These are phyloP conservation scores for Gortyna flavago DNA, from an alignment of 2,888 invertebrate species.

Conservation along the genomic window DNA sequence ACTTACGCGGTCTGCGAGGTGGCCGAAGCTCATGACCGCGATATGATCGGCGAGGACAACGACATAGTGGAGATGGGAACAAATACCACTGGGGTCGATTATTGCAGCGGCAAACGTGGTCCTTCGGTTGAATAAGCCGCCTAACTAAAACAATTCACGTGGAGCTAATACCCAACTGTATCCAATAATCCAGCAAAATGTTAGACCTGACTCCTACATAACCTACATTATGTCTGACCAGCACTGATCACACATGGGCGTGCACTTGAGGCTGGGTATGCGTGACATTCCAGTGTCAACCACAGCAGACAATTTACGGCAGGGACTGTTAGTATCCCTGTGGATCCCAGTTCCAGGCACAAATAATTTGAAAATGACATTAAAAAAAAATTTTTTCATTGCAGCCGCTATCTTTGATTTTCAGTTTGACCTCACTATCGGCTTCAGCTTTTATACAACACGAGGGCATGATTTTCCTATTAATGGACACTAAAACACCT, in stretches of 20 bases:
- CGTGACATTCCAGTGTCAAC: conserved; percentile 22
- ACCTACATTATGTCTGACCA: conserved; percentile 28
- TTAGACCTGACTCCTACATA: conserved; percentile 6
- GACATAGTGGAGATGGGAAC: not conserved
- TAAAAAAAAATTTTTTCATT: too few species aligned
- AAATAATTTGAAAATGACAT: too few species aligned
- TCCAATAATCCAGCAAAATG: conserved; percentile 15
- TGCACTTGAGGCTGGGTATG: conserved; percentile 24
- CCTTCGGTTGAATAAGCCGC: conserved; percentile 21
- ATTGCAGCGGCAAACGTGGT: conserved; percentile 31
- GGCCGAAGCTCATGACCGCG: too few species aligned
- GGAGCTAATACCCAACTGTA: conserved; percentile 13
- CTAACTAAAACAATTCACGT: conserved; percentile 18
- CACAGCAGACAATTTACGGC: conserved; percentile 23
- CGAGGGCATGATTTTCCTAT: too few species aligned
- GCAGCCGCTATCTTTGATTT: too few species aligned
- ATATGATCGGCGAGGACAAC: too few species aligned
- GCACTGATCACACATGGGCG: conserved; percentile 13
- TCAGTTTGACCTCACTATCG: too few species aligned
- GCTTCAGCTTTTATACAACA: too few species aligned
- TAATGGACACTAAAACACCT: too few species aligned
- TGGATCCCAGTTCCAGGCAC: conserved; percentile 1
- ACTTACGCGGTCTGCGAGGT: too few species aligned
- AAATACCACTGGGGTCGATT: conserved; percentile 27
- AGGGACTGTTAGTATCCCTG: conserved; percentile 33